Evolutionary conservation across 2,113 vertebrate species (phyloP).

Genomic region (Notothenia rossii): DNA sequence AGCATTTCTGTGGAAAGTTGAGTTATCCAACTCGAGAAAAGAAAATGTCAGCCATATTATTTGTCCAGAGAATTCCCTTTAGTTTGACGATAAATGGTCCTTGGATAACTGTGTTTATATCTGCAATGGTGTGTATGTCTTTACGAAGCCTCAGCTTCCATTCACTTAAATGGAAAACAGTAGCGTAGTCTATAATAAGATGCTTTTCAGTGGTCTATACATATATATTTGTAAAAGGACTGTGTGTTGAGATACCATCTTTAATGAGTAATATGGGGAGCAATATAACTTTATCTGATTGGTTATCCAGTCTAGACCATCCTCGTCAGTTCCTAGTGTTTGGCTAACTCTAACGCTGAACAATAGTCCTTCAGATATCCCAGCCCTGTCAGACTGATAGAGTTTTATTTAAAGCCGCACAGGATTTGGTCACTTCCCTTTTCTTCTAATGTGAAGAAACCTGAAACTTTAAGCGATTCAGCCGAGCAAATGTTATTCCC

Average conservation of each 20-base stretch:
- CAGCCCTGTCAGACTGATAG: not conserved
- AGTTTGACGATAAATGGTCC: too few relatives aligned
- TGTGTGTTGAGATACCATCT: constrained; percentile 3
- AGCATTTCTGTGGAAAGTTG: too few relatives aligned
- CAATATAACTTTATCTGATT: not conserved
- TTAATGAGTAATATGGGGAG: not conserved
- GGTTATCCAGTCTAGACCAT: not conserved
- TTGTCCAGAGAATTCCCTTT: too few relatives aligned
- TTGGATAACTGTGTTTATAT: too few relatives aligned
- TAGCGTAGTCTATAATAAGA: not conserved
- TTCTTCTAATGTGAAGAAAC: constrained; percentile 7
- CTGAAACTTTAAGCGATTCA: constrained; percentile 20
- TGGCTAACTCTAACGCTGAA: not conserved
- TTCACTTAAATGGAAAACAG: too few relatives aligned
- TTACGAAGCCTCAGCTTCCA: too few relatives aligned
- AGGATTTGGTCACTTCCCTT: constrained; percentile 8
- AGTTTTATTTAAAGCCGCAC: not conserved
- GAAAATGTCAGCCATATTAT: too few relatives aligned
- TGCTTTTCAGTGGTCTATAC: not conserved
- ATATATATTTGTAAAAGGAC: not conserved
- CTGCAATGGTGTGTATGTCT: too few relatives aligned
- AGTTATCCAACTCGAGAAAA: too few relatives aligned
- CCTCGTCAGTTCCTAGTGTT: not conserved
- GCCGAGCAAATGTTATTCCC: constrained; percentile 27
- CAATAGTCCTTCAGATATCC: not conserved